phyloP scores from a whole-genome alignment of 1,140 invertebrate genomes.

The Globodera ellingtonae region DNA sequence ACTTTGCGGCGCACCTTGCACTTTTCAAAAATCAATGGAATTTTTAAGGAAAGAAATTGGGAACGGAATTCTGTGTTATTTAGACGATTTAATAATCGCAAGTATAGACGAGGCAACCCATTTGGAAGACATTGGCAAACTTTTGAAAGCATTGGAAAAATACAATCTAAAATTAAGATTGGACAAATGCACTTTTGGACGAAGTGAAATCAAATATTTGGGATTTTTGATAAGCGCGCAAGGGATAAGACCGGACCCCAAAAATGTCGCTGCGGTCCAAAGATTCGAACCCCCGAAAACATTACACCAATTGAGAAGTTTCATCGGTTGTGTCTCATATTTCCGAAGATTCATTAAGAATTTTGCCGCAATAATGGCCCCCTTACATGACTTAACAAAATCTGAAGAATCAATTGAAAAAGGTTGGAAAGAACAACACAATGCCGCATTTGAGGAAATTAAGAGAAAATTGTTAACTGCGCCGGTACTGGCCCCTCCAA shows the following conservation, averaged over 20 bases:
- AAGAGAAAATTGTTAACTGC: constrained; percentile 5
- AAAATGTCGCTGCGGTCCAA: constrained; percentile 21
- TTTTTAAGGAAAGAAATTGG: constrained; percentile 12
- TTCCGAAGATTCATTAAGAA: constrained; percentile 17
- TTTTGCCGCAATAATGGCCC: constrained; percentile 22
- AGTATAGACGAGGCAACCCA: not conserved
- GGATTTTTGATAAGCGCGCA: constrained; percentile 23
- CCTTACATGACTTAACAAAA: constrained; percentile 23
- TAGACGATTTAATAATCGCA: constrained; percentile 12
- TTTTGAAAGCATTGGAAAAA: not conserved
- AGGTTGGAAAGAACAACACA: not conserved
- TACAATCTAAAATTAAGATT: constrained; percentile 10
- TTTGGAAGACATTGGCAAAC: constrained; percentile 2
- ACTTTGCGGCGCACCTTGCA: constrained; percentile 11
- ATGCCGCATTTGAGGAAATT: constrained; percentile 13
- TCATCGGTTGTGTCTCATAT: no score
- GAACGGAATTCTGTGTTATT: not conserved
- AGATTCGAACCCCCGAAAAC: constrained; percentile 27
- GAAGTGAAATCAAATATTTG: constrained; percentile 27
- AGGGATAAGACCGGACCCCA: constrained; percentile 29
- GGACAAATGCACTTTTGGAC: constrained; percentile 21
- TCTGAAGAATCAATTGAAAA: constrained; percentile 17
- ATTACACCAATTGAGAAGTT: constrained; percentile 21
- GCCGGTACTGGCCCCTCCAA: constrained; percentile 14
- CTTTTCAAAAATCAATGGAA: constrained; percentile 3